Evolutionary conservation across 1,140 invertebrate genomes (phyloP).

Genomic region (Elymnias hypermnestra): DNA sequence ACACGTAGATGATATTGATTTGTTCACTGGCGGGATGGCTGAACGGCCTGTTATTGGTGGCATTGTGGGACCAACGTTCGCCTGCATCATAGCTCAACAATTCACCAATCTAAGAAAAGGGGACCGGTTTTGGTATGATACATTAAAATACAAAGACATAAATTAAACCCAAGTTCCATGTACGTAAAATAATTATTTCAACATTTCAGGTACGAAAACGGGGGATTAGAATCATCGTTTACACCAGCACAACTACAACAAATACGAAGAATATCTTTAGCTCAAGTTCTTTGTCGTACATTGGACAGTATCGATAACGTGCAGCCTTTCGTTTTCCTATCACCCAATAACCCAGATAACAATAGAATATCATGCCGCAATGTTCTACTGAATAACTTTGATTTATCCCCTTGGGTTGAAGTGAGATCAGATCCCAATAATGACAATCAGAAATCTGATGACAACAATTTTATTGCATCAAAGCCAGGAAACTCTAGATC

Average conservation of each 20-base stretch:
- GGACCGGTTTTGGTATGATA: conserved; percentile 90
- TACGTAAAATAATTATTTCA: conserved; percentile 11
- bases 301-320: conserved; percentile 83
- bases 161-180: too few species aligned
- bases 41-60: conserved; percentile 89
- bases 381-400: conserved; percentile 83
- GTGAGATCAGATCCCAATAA: conserved; percentile 53
- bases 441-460: conserved; percentile 52
- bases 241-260: conserved; percentile 90
- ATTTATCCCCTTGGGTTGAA: conserved; percentile 80
- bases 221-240: conserved; percentile 83
- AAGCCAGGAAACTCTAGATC: conserved; percentile 41
- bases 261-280: conserved; percentile 86
- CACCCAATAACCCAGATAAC: conserved; percentile 79
- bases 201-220: conserved; percentile 83
- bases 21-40: conserved; percentile 92
- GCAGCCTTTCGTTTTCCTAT: conserved; percentile 86
- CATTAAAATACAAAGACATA: not conserved
- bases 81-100: conserved; percentile 96
- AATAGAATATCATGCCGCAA: conserved; percentile 82
- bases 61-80: conserved; percentile 95
- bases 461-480: conserved; percentile 26
- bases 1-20: conserved; percentile 90
- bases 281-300: conserved; percentile 91
- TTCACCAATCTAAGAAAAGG: conserved; percentile 92